A percentile compares a stretch with the other conserved stretches of the same genome.
Evolutionary conservation across 2,888 invertebrate species (phyloP).

Genomic region (Meghimatium bilineatum): DNA sequence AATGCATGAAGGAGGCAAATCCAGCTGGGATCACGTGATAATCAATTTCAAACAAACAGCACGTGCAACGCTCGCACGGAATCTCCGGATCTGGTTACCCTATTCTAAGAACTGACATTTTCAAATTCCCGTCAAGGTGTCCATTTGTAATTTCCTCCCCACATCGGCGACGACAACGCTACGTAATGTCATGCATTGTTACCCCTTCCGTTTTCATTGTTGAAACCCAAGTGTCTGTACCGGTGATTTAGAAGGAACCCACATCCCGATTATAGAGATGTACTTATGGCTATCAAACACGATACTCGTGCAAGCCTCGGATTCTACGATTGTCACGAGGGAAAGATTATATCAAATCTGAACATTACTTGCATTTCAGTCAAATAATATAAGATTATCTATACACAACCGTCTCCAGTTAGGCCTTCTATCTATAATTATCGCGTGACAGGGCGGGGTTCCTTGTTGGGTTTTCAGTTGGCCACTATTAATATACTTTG

Average conservation of each 20-base stretch:
- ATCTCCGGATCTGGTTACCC: constrained; percentile 15
- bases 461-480: no score
- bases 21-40: constrained; percentile 1
- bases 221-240: background rate
- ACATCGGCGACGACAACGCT: background rate
- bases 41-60: constrained; percentile 32
- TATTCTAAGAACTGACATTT: constrained; percentile 21
- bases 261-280: no score
- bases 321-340: no score
- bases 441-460: no score
- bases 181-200: constrained; percentile 1
- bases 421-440: no score
- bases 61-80: constrained; percentile 20
- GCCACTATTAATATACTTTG: no score
- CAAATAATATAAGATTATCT: no score
- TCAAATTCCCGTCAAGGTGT: constrained; percentile 5
- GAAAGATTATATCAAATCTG: no score
- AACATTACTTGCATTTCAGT: no score
- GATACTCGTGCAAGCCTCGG: no score
- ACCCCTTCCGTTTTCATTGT: background rate
- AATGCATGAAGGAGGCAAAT: background rate
- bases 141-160: constrained; percentile 2
- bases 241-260: background rate
- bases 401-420: no score
- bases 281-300: no score